Conservation (phyloP, 2,797 vertebrate genomes). For the Characodon lateralis region DNA sequence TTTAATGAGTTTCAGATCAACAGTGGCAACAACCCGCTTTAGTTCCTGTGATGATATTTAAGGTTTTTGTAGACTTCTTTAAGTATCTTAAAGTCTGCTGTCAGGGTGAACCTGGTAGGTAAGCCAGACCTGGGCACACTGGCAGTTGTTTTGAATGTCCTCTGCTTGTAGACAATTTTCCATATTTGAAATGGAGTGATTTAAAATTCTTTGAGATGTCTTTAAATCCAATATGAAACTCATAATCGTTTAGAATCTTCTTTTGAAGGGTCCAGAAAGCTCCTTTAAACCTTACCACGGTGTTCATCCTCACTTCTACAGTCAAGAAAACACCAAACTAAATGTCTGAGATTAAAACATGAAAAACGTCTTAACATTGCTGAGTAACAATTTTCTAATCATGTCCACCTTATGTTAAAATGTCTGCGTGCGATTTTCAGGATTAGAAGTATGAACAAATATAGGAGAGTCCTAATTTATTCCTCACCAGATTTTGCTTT, state of each 20-base stretch:
- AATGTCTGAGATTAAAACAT: neutral
- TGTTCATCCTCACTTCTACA: neutral
- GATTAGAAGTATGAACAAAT: neutral
- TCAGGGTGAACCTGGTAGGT: too few species aligned
- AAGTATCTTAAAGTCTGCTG: too few species aligned
- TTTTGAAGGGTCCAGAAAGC: neutral
- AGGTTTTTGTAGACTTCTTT: neutral
- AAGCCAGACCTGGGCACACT: too few species aligned
- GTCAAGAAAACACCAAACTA: neutral
- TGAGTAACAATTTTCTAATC: neutral
- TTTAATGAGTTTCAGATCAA: neutral
- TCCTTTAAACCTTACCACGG: neutral
- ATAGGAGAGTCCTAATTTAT: neutral
- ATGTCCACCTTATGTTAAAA: neutral
- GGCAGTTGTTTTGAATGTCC: too few species aligned
- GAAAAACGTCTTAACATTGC: neutral
- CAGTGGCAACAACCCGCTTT: neutral
- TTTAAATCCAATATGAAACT: neutral
- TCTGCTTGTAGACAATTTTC: too few species aligned
- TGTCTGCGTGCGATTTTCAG: neutral
- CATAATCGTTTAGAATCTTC: neutral
- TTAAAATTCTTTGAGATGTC: neutral
- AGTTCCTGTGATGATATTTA: neutral
- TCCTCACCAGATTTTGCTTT: neutral
- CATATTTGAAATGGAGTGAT: neutral